Evolutionary conservation across 2,888 invertebrate genomes (phyloP).

Genomic region (Trypoxylon attenuatum): DNA sequence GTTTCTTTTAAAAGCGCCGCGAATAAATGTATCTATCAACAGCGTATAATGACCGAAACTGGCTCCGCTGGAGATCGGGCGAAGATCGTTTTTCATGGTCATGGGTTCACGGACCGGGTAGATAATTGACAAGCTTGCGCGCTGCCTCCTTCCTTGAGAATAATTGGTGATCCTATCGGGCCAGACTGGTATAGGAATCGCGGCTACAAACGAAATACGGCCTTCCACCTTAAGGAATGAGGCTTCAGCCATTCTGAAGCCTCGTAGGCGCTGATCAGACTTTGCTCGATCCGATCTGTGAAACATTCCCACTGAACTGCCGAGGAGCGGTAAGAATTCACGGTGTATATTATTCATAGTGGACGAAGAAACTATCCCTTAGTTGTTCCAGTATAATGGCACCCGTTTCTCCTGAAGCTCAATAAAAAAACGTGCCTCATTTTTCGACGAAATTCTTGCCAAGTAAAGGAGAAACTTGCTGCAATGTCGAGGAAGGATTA

Average conservation of each 20-base stretch:
- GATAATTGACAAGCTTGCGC: constrained; percentile 69
- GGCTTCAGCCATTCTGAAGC: constrained; percentile 1
- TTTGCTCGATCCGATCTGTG: constrained; percentile 57
- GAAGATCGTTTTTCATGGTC: constrained; percentile 61
- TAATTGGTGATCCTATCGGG: constrained; percentile 71
- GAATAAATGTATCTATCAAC: constrained; percentile 49
- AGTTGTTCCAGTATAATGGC: no score
- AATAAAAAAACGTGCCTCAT: no score
- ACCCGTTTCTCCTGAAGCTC: no score
- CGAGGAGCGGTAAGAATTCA: no score
- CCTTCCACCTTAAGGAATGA: constrained; percentile 33
- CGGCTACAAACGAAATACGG: constrained; percentile 37
- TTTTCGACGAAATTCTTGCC: no score
- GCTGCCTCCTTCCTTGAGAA: constrained; percentile 59
- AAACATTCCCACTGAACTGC: no score
- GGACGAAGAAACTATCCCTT: no score
- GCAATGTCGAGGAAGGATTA: constrained; percentile 21
- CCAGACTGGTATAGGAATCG: constrained; percentile 48
- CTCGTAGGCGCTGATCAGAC: constrained; percentile 47
- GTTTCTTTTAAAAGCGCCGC: constrained; percentile 13
- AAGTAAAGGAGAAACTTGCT: no score
- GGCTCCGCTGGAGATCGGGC: constrained; percentile 16
- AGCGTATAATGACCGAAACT: constrained; percentile 29
- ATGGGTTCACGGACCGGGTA: constrained; percentile 52
- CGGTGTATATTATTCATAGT: constrained; percentile 41